Evolutionary conservation across 1,140 invertebrate species (phyloP).

Genomic region (Acromyrmex heyeri): DNA sequence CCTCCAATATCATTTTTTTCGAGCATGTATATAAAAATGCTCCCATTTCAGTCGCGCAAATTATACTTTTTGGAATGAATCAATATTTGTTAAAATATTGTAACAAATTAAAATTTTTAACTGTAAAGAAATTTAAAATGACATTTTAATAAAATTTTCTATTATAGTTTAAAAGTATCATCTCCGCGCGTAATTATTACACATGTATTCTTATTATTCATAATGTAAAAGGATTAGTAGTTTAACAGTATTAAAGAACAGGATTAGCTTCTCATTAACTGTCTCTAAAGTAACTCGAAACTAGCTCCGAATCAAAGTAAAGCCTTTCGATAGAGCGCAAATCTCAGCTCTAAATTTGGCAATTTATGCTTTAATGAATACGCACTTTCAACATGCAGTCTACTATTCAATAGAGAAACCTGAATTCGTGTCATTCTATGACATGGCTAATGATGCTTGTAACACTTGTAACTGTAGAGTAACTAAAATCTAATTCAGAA

Average conservation of each 20-base stretch:
- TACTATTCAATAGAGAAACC: not conserved
- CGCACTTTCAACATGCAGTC: conserved; percentile 18
- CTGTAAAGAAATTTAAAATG: not conserved
- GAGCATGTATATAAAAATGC: no score
- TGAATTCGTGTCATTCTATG: conserved; percentile 11
- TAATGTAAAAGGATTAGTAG: conserved; percentile 4
- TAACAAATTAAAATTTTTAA: not conserved
- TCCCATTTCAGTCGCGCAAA: no score
- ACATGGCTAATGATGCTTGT: conserved; percentile 37
- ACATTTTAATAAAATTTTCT: not conserved
- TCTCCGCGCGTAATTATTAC: not conserved
- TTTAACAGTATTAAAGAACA: not conserved
- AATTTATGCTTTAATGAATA: conserved; percentile 45
- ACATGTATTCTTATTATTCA: not conserved
- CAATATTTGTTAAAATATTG: not conserved
- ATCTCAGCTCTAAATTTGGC: conserved; percentile 29
- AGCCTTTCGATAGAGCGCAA: conserved; percentile 44
- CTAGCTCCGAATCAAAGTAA: not conserved
- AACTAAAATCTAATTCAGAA: conserved; percentile 21
- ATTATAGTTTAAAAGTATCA: not conserved
- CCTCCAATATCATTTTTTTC: no score
- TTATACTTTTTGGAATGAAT: no score
- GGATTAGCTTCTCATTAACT: conserved; percentile 27
- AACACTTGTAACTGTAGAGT: conserved; percentile 17
- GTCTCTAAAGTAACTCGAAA: not conserved